These are phyloP conservation scores for Poliocrania exsul DNA, from an alignment of 2,797 vertebrate genomes.

Conservation along the genomic window DNA sequence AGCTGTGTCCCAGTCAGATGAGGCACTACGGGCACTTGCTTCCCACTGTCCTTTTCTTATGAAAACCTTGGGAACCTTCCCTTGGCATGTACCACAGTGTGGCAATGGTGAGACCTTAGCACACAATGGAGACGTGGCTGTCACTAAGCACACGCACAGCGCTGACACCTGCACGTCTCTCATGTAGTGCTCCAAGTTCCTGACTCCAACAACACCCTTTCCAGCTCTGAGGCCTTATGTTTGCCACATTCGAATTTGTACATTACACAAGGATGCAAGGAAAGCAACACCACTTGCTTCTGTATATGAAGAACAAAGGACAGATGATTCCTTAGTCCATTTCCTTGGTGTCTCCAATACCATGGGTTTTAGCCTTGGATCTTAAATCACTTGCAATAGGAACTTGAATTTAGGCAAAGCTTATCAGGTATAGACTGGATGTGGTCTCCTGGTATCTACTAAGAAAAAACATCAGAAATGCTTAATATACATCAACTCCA, in stretches of 20 bases:
- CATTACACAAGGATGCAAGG: not conserved
- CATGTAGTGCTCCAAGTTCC: rapidly evolving
- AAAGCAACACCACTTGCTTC: not conserved
- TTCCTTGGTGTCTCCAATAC: not conserved
- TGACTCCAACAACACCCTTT: not conserved
- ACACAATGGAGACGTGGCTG: rapidly evolving
- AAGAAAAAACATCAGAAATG: not conserved
- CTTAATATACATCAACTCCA: not conserved
- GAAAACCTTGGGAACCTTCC: not conserved
- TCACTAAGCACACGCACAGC: not conserved
- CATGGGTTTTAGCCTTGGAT: rapidly evolving
- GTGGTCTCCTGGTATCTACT: not conserved
- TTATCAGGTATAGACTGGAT: not conserved
- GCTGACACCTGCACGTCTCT: rapidly evolving
- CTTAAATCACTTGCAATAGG: not conserved
- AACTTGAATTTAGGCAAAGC: not conserved
- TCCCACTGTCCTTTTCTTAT: not conserved
- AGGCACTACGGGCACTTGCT: not conserved
- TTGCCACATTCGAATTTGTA: not conserved
- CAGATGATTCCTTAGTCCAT: not conserved
- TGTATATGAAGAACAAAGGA: not conserved
- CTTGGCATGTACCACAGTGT: rapidly evolving
- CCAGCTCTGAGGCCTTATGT: not conserved
- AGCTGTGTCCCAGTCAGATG: rapidly evolving
- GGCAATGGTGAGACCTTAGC: rapidly evolving